Base-by-base conservation (phyloP, 2,888 invertebrate species). In the Amphipoea lucens region DNA sequence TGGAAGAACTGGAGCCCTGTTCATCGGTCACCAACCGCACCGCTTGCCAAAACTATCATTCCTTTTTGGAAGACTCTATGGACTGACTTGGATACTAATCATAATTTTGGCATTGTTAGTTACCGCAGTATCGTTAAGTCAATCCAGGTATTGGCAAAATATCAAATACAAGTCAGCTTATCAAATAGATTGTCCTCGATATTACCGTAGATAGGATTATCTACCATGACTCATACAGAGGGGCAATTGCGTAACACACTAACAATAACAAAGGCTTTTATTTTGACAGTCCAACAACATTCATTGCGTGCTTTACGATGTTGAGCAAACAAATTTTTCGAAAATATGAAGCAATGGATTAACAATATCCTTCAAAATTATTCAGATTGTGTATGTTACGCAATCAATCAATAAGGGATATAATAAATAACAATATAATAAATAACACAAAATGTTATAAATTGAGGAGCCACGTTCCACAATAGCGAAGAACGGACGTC, bases 11-110 rank as follows among this genome's bases (percentile, higher is more conserved):
- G n/a, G 20, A 60, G 20, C n/a, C 36, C n/a, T 45, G 75, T 14
- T 75, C 2, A 83, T 62, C 60, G 62, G 83, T 54, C 45, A 83
- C 23, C 45, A 83, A 68, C 68, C 62, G 51, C 40, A 68, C 68
- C 54, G 51, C 29, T 60, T 76, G 62, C 45, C 77, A 62, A 69
- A 63, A 54, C 17, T 63, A 7, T 3, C n/a, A 20, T n/a, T 20
- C 68, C 23, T 40, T 57, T 77, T 68, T 57, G 45, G 62, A 29
- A 45, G 29, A 36, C 57, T 48, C 9, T 6, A 17, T 67, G 9
- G 4, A 40, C 17, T 68, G 23, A 17, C 7, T 45, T 54, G 83
- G 77, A 76, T 83, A 83, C 67, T 69, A 68, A 81, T 57, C 11
- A 45, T 14, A 4, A 40, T 0, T 67, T 60, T 17, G 51, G 17